Evolutionary conservation across 2,113 vertebrate species (phyloP), one percentile per base, ranked within the genome.

Genomic region (Grus americana): DNA sequence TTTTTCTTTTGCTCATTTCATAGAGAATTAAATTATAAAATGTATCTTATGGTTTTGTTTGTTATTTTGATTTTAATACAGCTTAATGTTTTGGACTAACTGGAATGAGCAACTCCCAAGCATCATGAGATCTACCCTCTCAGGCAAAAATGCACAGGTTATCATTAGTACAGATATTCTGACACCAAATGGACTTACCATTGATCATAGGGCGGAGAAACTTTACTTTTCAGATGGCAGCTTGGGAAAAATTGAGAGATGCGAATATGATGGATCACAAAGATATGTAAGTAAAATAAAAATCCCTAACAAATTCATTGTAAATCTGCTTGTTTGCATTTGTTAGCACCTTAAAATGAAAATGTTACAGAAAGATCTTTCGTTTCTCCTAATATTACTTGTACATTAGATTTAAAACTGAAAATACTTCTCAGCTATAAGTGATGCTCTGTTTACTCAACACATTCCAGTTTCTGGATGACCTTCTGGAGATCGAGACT

Each of bases 61-160:
- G 44, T 88, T 75, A 88, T 92, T 93, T 86, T 94, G 90, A 95
- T 95, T 97, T 96, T 94, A 95, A 92, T 96, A 27, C 97, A 99
- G 99, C 97, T 98, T 99, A 97, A 99, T 99, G 99, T 99, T 99
- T 97, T 99, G 99, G 99, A 99, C 99, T 93, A 99, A 99, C 97
- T 99, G 99, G 99, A 99, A 99, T 61, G 99, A 99, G 95, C 99
- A 99, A 79, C 98, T 99, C n/a, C 99, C 99, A 6, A 99, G 99
- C 96, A 99, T 99, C 97, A 99, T 99, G 99, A 98, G 99, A 95
- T 98, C 99, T 59, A 99, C 99, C 7, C 95, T 99, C 52, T 98
- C 98, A 4, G 99, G 99, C 67, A 99, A 98, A 89, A 99, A 99
- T 96, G 98, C 99, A 38, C 99, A 98, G 93, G 98, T 99, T 57